Evolutionary conservation across 2,113 vertebrate genomes (phyloP).

Genomic region (Glaucomys volans): DNA sequence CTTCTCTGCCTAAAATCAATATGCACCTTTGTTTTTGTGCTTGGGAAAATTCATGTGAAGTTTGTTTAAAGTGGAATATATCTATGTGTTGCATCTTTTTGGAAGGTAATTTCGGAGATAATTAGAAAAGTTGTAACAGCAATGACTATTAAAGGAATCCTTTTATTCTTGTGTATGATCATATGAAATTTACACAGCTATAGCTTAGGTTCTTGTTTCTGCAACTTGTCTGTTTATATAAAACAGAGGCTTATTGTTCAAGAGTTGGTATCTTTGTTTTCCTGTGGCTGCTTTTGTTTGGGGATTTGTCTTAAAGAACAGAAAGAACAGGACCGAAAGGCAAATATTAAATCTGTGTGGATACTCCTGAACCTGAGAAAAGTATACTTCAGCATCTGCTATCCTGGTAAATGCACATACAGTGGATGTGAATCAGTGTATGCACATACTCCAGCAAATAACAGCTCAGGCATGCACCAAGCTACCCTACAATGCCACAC

Average conservation of each 20-base stretch:
- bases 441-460: not conserved
- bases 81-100: not conserved
- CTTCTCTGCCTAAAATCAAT: not conserved
- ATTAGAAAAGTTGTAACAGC: not conserved
- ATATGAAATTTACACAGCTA: not conserved
- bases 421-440: not conserved
- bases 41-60: not conserved
- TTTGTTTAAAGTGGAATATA: not conserved
- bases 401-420: not conserved
- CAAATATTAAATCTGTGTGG: not conserved
- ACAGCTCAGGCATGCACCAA: not conserved
- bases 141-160: not conserved
- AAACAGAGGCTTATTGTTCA: conserved; percentile 33
- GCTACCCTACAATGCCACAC: not conserved
- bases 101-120: not conserved
- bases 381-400: not conserved
- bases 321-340: not conserved
- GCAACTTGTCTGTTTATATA: not conserved
- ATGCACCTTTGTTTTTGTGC: not conserved
- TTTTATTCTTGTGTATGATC: not conserved
- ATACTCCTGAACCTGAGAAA: not conserved
- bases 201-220: conserved; percentile 19
- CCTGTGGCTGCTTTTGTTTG: not conserved
- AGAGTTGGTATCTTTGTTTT: not conserved
- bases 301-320: not conserved